A percentile compares a stretch with the other conserved stretches of the same genome.
These are phyloP conservation scores for Willisornis vidua DNA, from an alignment of 2,113 vertebrate species.

Conservation along the genomic window DNA sequence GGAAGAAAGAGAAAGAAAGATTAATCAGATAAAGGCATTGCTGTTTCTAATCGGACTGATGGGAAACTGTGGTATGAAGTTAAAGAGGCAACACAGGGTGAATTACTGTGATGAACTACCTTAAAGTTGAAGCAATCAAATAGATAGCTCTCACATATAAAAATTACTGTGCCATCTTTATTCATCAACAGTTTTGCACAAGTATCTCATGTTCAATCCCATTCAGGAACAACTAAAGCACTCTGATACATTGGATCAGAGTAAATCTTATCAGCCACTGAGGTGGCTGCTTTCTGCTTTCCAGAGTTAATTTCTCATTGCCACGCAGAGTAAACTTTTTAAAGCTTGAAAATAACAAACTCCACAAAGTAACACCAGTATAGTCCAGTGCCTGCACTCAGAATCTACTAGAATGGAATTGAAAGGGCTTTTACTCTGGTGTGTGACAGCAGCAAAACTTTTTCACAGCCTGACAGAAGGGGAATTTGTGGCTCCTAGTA, in stretches of 20 bases:
- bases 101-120: constrained; percentile 81
- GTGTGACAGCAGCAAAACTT: not conserved
- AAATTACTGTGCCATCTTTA: constrained; percentile 76
- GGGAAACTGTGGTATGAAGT: constrained; percentile 71
- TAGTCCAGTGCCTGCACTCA: not conserved
- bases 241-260: constrained; percentile 77
- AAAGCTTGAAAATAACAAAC: constrained; percentile 36
- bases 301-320: constrained; percentile 69
- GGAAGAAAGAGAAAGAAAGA: constrained; percentile 62
- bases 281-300: constrained; percentile 50
- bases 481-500: not conserved
- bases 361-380: not conserved
- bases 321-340: constrained; percentile 41
- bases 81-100: constrained; percentile 70
- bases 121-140: constrained; percentile 79
- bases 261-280: constrained; percentile 64
- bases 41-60: constrained; percentile 81
- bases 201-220: constrained; percentile 40
- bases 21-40: constrained; percentile 77
- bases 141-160: constrained; percentile 80
- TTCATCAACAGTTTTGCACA: constrained; percentile 75
- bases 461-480: not conserved
- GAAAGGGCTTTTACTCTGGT: not conserved
- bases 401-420: not conserved
- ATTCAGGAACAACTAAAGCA: constrained; percentile 63